phyloP scores from a whole-genome alignment of 2,797 vertebrate genomes.

The Melopsittacus undulatus region DNA sequence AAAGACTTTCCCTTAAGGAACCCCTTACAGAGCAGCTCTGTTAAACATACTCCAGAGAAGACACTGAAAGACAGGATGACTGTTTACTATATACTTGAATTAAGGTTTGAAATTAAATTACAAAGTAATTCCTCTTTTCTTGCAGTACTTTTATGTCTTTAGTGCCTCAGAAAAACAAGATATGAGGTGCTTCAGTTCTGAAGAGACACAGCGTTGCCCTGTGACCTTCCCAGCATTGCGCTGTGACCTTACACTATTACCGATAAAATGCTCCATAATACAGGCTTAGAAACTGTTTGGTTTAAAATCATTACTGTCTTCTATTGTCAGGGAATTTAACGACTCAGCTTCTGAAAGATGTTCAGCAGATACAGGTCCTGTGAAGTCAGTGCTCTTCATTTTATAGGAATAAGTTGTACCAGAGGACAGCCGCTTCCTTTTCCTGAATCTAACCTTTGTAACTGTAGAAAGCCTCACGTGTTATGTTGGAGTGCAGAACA shows the following conservation, averaged over 20 bases:
- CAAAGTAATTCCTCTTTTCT: not conserved
- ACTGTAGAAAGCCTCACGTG: not conserved
- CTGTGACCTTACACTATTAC: not conserved
- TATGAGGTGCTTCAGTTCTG: not conserved
- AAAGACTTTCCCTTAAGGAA: slow-evolving; percentile 17
- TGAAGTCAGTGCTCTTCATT: not conserved
- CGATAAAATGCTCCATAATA: not conserved
- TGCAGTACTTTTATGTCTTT: not conserved
- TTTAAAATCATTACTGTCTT: not conserved
- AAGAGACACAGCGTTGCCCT: not conserved
- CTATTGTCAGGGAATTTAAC: not conserved
- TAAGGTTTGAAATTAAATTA: not conserved
- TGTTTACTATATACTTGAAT: not conserved
- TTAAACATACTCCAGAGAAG: slow-evolving; percentile 12
- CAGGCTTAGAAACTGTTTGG: not conserved
- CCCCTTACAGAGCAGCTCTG: not conserved
- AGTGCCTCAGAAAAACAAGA: not conserved
- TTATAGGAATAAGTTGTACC: not conserved
- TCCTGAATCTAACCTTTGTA: not conserved
- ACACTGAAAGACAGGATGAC: not conserved
- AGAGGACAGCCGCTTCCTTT: not conserved
- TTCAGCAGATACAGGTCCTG: not conserved
- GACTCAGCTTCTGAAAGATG: not conserved
- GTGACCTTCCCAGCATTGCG: not conserved
- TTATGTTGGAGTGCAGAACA: not conserved